phyloP scores from a whole-genome alignment of 1,140 invertebrate genomes.

The Agraylea sexmaculata region DNA sequence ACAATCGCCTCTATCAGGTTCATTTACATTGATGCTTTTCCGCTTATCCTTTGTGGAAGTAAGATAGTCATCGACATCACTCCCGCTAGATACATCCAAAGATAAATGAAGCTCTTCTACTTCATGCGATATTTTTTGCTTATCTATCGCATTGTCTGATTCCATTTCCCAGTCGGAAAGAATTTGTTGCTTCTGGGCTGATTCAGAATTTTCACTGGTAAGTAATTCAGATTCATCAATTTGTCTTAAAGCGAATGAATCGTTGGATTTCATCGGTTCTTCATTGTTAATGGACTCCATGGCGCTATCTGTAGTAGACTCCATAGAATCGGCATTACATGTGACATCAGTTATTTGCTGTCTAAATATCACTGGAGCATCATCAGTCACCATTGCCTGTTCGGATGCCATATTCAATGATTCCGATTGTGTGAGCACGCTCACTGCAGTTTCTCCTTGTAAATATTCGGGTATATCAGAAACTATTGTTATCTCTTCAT shows the following conservation, averaged over 20 bases:
- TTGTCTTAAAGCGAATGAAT: slow-evolving; percentile 6
- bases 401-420: slow-evolving; percentile 22
- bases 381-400: slow-evolving; percentile 36
- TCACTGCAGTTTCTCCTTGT: slow-evolving; percentile 26
- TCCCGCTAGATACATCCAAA: slow-evolving; percentile 40
- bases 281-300: slow-evolving; percentile 25
- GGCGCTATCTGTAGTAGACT: slow-evolving; percentile 32
- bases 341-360: slow-evolving; percentile 31
- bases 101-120: slow-evolving; percentile 35
- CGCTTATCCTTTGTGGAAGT: slow-evolving; percentile 16
- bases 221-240: slow-evolving; percentile 1
- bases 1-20: slow-evolving; percentile 6
- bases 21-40: slow-evolving; percentile 8
- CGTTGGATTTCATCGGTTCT: slow-evolving; percentile 9
- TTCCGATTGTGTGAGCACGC: slow-evolving; percentile 22
- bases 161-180: slow-evolving; percentile 46
- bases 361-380: slow-evolving; percentile 42
- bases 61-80: slow-evolving; percentile 32
- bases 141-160: slow-evolving; percentile 39
- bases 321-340: slow-evolving; percentile 34
- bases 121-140: slow-evolving; percentile 31
- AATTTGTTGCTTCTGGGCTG: slow-evolving; percentile 21
- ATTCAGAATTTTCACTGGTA: background rate
- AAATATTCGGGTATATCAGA: slow-evolving; percentile 36
- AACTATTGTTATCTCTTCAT: slow-evolving; percentile 31